Conservation (phyloP, 2,113 vertebrate species). For the Phalacrocorax aristotelis region DNA sequence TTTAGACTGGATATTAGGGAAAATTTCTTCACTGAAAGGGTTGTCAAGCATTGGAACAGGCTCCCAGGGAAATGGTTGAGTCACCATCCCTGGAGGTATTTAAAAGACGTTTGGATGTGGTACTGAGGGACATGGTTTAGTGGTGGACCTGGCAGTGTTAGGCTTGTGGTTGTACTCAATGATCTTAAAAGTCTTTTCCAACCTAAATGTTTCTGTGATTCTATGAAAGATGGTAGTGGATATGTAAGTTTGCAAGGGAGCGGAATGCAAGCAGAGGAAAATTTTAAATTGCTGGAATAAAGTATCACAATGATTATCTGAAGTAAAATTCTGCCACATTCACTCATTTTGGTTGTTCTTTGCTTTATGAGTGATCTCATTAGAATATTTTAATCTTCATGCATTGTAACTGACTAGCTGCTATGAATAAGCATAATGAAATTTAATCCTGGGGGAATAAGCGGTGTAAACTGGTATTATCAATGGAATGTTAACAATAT, state of each 20-base stretch:
- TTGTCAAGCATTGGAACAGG: background rate
- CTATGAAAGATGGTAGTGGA: background rate
- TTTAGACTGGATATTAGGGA: background rate
- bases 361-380: background rate
- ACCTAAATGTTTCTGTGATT: background rate
- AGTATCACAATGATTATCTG: background rate
- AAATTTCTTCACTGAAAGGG: background rate
- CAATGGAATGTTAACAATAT: background rate
- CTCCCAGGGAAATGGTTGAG: background rate
- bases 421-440: background rate
- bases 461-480: background rate
- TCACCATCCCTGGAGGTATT: background rate
- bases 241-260: background rate
- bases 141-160: background rate
- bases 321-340: background rate
- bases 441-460: background rate
- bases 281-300: background rate
- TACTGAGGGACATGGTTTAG: background rate
- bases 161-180: background rate
- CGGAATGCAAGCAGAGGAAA: background rate
- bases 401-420: background rate
- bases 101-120: background rate
- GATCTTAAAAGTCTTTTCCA: background rate
- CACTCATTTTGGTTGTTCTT: background rate
- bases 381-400: slow-evolving; percentile 10